Base-by-base conservation (phyloP, 2,113 vertebrate species). In the western clawed frog (Xenopus tropicalis) region DNA sequence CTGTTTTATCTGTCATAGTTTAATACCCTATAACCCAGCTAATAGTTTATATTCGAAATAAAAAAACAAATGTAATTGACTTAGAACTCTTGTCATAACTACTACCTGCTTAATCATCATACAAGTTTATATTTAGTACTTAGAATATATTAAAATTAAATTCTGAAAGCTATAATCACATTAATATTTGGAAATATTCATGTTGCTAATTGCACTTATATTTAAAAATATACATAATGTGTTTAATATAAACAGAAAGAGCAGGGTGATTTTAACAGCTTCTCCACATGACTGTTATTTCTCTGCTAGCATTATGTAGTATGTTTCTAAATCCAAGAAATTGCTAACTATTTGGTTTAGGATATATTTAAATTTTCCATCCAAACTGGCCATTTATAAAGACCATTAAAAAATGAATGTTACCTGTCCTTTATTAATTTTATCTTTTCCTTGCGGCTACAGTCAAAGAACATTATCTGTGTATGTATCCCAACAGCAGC, bases 181-280 rank as follows among this genome's bases (percentile, higher is more conserved):
- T 23, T 22, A 44, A 66, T 48, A 52, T 52, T 6, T 23, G 17
- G 9, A 48, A 66, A 66, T 23, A 66, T n/a, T 20, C 13, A 21
- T 19, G 24, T 44, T 11, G 9, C 4, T 48, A 48, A 44, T 58
- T 14, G 7, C 48, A 51, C 14, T 56, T 42, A 14, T 54, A 9
- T 24, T 65, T 57, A 56, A n/a, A 42, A 29, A 61, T 46, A 29
- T 56, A 29, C 44, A 68, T 70, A 24, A 24, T 70, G 43, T 21
- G 43, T 70, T 61, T n/a, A 25, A 11, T 46, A 23, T 25, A 43
- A 54, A 22, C 57, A 24, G 20, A 61, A 59, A 70, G 44, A 46
- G 37, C 37, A 46, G 42, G 20, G 46, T 70, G 56, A 68, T 68
- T 68, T 68, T 56, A 68, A 68, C 24, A 29, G 19, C 42, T 43